phyloP scores from a whole-genome alignment of 2,113 vertebrate species.

The Larimichthys crocea region DNA sequence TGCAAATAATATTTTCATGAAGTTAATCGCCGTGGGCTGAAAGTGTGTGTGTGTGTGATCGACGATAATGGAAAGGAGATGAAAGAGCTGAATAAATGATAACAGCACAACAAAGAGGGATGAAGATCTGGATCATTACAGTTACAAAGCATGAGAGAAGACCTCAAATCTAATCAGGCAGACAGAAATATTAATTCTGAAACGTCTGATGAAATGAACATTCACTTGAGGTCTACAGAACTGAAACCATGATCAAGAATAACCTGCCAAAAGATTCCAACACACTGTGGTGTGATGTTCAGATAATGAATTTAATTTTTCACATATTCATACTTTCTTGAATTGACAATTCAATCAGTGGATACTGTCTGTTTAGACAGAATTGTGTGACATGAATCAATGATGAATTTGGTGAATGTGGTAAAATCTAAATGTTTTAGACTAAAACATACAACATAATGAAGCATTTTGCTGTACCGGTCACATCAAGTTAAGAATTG shows the following conservation, averaged over 20 bases:
- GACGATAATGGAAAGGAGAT: constrained; percentile 21
- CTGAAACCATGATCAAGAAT: background rate
- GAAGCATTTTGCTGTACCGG: no score
- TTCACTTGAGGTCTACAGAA: background rate
- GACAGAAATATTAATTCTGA: background rate
- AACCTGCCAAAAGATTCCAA: background rate
- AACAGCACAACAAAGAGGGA: constrained; percentile 28
- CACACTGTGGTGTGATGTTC: background rate
- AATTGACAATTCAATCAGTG: background rate
- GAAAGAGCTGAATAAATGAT: background rate
- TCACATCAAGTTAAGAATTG: no score
- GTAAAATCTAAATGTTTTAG: background rate
- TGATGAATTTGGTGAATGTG: background rate
- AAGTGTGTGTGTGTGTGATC: constrained; percentile 14
- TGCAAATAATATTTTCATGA: constrained; percentile 33
- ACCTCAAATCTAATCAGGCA: constrained; percentile 4
- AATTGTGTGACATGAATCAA: background rate
- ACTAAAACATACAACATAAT: background rate
- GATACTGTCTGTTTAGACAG: background rate
- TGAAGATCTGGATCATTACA: constrained; percentile 15
- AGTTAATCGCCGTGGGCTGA: constrained; percentile 31
- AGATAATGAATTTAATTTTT: background rate
- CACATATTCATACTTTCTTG: background rate
- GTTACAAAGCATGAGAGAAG: constrained; percentile 2
- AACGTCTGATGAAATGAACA: background rate